Conservation (phyloP, 1,140 invertebrate species). For the Orchestia grillus region DNA sequence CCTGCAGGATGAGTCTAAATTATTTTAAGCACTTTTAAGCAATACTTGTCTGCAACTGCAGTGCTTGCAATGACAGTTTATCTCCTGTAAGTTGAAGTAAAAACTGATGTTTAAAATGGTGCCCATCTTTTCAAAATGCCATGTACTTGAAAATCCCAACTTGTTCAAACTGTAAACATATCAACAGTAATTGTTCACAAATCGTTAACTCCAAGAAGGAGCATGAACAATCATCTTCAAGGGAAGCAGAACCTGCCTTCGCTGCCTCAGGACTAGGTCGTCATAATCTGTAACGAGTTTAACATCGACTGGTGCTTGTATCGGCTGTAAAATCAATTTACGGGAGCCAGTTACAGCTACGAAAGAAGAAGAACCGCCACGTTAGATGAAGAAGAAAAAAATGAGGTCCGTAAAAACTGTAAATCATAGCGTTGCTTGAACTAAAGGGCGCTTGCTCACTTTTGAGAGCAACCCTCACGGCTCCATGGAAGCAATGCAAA, state of each 20-base stretch:
- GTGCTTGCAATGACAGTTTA: too few species aligned
- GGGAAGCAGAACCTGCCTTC: background rate
- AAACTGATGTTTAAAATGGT: too few species aligned
- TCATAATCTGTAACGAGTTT: background rate
- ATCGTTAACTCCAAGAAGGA: background rate
- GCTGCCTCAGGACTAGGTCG: background rate
- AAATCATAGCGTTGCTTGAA: background rate
- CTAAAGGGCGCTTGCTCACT: background rate
- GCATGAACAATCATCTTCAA: background rate
- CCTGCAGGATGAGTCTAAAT: too few species aligned
- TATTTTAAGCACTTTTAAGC: too few species aligned
- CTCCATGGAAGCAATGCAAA: background rate
- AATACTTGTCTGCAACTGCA: too few species aligned
- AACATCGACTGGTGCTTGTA: too few species aligned
- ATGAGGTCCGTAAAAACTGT: background rate
- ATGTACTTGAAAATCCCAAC: too few species aligned
- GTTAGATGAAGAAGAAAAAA: background rate
- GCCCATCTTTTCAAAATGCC: too few species aligned
- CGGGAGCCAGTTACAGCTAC: background rate
- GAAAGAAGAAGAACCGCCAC: background rate
- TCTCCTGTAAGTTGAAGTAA: too few species aligned
- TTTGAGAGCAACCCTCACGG: background rate
- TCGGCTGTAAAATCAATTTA: background rate
- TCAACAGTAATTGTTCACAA: background rate
- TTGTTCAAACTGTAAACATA: too few species aligned